A percentile compares a stretch with the other conserved stretches of the same genome.
These are phyloP conservation scores for Isichthys henryi DNA, from an alignment of 2,113 vertebrate genomes.

Conservation along the genomic window DNA sequence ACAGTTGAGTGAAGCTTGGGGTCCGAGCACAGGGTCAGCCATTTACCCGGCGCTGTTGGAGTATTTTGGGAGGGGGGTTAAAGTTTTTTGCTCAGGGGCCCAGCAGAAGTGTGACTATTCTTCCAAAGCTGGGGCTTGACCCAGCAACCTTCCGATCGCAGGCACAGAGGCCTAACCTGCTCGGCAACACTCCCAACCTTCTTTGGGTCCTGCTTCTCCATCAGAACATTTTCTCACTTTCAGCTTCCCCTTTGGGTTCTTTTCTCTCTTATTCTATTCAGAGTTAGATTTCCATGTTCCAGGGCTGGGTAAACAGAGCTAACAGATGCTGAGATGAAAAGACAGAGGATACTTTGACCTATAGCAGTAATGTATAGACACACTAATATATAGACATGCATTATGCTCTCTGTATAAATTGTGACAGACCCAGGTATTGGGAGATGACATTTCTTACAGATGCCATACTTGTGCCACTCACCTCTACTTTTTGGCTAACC, in stretches of 20 bases:
- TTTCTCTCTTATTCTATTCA: not conserved
- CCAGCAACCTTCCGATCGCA: not conserved
- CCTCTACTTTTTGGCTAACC: not conserved
- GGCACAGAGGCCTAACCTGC: not conserved
- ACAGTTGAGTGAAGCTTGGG: not conserved
- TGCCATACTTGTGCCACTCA: not conserved
- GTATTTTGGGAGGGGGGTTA: not conserved
- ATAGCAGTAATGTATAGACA: not conserved
- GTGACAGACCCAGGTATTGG: not conserved
- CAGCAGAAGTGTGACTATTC: not conserved
- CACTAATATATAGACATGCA: not conserved
- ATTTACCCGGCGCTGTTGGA: not conserved
- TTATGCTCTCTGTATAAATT: not conserved
- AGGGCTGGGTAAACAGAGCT: not conserved
- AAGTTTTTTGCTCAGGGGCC: not conserved
- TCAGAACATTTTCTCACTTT: not conserved
- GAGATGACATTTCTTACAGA: not conserved
- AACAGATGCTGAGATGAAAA: not conserved
- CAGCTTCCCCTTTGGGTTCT: not conserved
- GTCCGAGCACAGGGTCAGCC: not conserved
- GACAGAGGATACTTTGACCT: not conserved
- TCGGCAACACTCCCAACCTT: not conserved
- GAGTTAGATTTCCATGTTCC: not conserved
- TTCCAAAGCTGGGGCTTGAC: not conserved
- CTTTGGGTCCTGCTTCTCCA: not conserved